phyloP scores from a whole-genome alignment of 2,113 vertebrate genomes.

The Gulo gulo region DNA sequence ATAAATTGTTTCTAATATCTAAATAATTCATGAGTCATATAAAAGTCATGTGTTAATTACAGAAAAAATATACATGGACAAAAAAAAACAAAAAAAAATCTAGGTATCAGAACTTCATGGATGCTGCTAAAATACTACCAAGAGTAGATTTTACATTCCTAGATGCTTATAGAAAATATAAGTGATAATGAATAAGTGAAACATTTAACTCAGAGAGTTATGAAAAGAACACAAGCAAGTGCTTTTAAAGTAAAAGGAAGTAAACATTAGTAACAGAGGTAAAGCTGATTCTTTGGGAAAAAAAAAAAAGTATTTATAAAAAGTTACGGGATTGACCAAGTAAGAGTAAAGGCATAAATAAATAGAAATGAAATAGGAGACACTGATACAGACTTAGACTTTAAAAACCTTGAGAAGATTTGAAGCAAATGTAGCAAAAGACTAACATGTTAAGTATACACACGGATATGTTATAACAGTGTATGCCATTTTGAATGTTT shows the following conservation, averaged over 20 bases:
- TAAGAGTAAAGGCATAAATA: background rate
- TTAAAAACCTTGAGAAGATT: background rate
- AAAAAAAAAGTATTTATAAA: background rate
- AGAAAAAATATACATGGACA: background rate
- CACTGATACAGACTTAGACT: background rate
- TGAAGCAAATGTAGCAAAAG: background rate
- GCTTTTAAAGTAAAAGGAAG: background rate
- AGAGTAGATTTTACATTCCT: background rate
- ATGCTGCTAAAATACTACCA: background rate
- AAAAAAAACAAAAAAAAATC: background rate
- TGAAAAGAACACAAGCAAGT: background rate
- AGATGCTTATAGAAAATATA: background rate
- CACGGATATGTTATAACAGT: background rate
- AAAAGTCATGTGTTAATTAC: background rate
- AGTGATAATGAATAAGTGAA: background rate
- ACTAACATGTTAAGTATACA: background rate
- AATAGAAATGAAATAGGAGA: background rate
- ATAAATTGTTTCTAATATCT: conserved; percentile 22
- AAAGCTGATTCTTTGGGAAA: background rate
- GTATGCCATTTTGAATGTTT: background rate
- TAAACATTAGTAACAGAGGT: background rate
- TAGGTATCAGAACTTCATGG: background rate
- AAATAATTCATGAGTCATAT: background rate
- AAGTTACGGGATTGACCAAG: background rate
- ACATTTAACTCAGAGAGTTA: background rate